Percentiles rank a stretch among this genome's conserved stretches.
Conservation (phyloP, 2,797 vertebrate species). For the Ptychobarbus kaznakovi region DNA sequence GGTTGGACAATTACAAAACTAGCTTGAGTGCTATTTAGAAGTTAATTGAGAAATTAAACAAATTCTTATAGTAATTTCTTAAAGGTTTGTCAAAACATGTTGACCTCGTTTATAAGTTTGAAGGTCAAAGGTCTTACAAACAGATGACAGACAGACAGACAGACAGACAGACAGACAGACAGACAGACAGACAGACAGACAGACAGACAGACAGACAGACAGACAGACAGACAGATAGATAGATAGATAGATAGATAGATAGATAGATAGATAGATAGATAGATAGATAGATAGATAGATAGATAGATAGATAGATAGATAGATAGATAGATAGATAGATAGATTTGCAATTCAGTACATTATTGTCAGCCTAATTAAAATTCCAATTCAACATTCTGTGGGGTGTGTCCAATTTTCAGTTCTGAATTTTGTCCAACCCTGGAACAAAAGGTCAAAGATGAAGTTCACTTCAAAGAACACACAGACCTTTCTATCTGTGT, state of each 20-base stretch:
- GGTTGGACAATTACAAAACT: background rate
- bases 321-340: background rate
- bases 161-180: too few species aligned
- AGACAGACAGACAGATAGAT: too few species aligned
- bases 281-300: background rate
- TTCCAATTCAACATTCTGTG: background rate
- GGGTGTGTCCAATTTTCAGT: background rate
- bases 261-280: background rate
- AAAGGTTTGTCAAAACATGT: background rate
- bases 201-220: too few species aligned
- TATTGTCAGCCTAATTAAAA: background rate
- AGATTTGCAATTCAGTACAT: background rate
- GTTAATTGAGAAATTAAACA: background rate
- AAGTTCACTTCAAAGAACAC: constrained; percentile 27
- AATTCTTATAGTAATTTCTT: background rate
- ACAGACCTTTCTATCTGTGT: background rate
- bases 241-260: too few species aligned
- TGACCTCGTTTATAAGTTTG: background rate
- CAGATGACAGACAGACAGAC: too few species aligned
- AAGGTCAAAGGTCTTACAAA: background rate
- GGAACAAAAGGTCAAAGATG: constrained; percentile 30
- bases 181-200: too few species aligned
- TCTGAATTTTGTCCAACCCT: background rate
- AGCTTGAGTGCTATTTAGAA: background rate
- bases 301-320: background rate